Evolutionary conservation across 1,140 invertebrate genomes (phyloP), one percentile per base, ranked within the genome.

Genomic region (Drosophila pachea): DNA sequence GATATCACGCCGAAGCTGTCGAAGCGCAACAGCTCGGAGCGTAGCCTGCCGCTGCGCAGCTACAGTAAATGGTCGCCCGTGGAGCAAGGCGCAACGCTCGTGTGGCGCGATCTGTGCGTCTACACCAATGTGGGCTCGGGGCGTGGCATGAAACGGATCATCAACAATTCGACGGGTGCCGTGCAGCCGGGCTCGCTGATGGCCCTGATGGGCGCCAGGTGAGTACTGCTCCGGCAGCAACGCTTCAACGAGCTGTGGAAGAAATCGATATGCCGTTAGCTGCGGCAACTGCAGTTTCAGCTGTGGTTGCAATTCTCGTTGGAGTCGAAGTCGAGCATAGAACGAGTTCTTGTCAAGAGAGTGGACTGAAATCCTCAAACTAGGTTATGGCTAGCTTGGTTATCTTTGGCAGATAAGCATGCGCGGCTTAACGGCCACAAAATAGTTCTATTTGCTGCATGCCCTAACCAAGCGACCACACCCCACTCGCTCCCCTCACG

Each of bases 121-220:
- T 94, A 93, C 72, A 92, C 92, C 49, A 90, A 91, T 36, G 91
- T 92, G 48, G 88, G 74, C 9, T 77, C 78, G 0, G 77, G 71
- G 3, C 61, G 42, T 12, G 42, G 60, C n/a, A 91, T 93, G 68
- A 95, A 94, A 86, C 91, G 92, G 62, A 92, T 95, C 40, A 92
- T 95, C 16, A 94, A 94, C 76, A 93, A 92, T 90, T 93, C 93
- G 0, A 93, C 92, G 53, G 94, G 94, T 22, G 95, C 91, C 66
- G 94, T 96, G 0, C 93, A 94, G 83, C 93, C 96, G 14, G 97
- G 96, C 7, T 94, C 94, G 79, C 90, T 98, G 61, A 93, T 97
- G 65, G 97, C 97, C 4, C 92, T 98, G 56, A 95, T 98, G 93
- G 97, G 97, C 64, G 93, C 96, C 33, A 97, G 94, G 94, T 95